Evolutionary conservation across 2,797 vertebrate species (phyloP), one percentile per base, ranked within the genome.

Genomic region (Silurus lanzhouensis): DNA sequence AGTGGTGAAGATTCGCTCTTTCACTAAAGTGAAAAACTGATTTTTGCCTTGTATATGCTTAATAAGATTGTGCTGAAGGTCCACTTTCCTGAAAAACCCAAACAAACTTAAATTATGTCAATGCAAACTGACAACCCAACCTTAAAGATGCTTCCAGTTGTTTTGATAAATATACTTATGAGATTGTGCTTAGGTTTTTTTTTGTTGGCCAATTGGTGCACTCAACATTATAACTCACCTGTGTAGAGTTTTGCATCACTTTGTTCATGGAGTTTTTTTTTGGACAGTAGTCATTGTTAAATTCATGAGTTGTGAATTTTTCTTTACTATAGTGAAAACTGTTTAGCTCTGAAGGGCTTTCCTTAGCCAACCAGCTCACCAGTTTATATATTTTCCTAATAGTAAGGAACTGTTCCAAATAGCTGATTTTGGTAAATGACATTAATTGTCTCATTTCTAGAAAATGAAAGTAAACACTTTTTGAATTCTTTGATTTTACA

Each of bases 1-100:
- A 8, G 95, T 96, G 10, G 97, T 99, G 88, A 97, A 46, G 74
- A 99, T 95, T 91, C 95, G 95, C 91, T 98, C 95, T 25, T 93
- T 96, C 92, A 99, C 90, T 72, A 99, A 81, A 0, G 95, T 95
- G 86, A 99, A 92, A 60, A 95, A 92, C 20, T 95, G 95, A 0
- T 92, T 90, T 74, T 94, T 95, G 91, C 95, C 92, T 70, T 95
- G 86, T 17, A 95, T 90, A 92, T 98, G 96, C 87, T 93, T 90
- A 88, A 99, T 90, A 90, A 98, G 91, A 1, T 88, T 87, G 12
- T 95, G 94, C 22, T 92, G 89, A 92, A 97, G 92, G 88, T 98
- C 89, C 90, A 99, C 88, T 77, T 86, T 88, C 91, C 98, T 99
- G 88, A 19, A 75, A 90, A 67, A 5, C 8, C 10, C 74, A 79